Evolutionary conservation across 2,113 vertebrate genomes (phyloP).

Genomic region (Riparia riparia): DNA sequence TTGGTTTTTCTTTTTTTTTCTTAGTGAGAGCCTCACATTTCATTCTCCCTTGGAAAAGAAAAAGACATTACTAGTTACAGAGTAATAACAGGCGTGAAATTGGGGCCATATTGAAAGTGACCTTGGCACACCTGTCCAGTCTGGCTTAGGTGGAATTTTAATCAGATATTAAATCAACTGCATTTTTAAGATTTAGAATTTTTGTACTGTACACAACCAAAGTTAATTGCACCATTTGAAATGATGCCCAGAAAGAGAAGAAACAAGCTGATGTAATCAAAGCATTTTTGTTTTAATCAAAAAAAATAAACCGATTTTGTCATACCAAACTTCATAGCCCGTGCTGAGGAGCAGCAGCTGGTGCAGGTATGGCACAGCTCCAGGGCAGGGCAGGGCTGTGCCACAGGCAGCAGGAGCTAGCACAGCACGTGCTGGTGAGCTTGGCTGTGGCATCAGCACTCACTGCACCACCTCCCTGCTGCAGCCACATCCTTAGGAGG

Average conservation of each 20-base stretch:
- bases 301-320: not conserved
- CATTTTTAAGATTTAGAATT: not conserved
- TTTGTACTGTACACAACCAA: not conserved
- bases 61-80: not conserved
- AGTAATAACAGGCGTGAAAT: not conserved
- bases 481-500: not conserved
- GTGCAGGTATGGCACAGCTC: not conserved
- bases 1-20: not conserved
- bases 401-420: not conserved
- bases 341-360: not conserved
- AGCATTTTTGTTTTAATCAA: not conserved
- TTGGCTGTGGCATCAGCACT: fast-evolving
- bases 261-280: not conserved
- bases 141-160: not conserved
- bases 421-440: not conserved
- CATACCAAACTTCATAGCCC: not conserved
- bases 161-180: not conserved
- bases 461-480: not conserved
- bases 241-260: not conserved
- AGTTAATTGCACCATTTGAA: conserved; percentile 3
- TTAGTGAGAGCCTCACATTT: not conserved
- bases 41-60: not conserved
- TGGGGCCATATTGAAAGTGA: not conserved
- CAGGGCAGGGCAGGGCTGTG: not conserved
- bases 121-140: not conserved